Base-by-base conservation (phyloP, 2,113 vertebrate species). In the Malurus alboscapulatus region DNA sequence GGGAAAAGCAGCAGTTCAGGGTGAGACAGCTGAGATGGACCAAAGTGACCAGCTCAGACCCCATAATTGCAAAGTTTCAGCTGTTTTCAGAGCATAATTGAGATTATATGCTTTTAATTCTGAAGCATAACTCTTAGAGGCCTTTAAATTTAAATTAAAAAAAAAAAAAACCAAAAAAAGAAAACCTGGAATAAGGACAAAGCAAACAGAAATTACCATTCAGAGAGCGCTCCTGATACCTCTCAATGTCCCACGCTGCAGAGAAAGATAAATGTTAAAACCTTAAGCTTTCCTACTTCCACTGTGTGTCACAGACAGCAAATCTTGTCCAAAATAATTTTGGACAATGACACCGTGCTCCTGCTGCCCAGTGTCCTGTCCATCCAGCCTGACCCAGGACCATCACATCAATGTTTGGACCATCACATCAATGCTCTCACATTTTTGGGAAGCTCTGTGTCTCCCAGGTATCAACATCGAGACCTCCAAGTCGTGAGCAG, bases 131-230 rank as follows among this genome's bases (percentile, higher is more conserved):
- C 38, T 69, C 68, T 86, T 16, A 38, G 21, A 86, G 40, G 71
- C 73, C n/a, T 86, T 74, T 76, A 92, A 74, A 32, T 8, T 55
- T 22, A 38, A 38, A 38, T 38, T n/a, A 19, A 20, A 45, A 45
- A 1, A 3, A 38, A 12, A 14, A 27, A 50, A 26, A 51, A 72
- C 61, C 50, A 20, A 84, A 81, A 74, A 54, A 61, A 44, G 14
- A 67, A 87, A 87, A 66, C 29, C 36, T 84, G 73, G 83, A 95
- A 73, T 53, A 58, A 79, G n/a, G 82, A 73, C 71, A 91, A 90
- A 68, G 17, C 36, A 76, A 94, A 87, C 7, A 84, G 51, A 78
- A 76, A 65, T 30, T 47, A 61, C 42, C 10, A 30, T 72, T 92
- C 67, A 85, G 29, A 92, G 54, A 89, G 62, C 7, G 18, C 30